These are phyloP conservation scores for Dinomys branickii DNA, from an alignment of 2,113 vertebrate species.

Conservation along the genomic window DNA sequence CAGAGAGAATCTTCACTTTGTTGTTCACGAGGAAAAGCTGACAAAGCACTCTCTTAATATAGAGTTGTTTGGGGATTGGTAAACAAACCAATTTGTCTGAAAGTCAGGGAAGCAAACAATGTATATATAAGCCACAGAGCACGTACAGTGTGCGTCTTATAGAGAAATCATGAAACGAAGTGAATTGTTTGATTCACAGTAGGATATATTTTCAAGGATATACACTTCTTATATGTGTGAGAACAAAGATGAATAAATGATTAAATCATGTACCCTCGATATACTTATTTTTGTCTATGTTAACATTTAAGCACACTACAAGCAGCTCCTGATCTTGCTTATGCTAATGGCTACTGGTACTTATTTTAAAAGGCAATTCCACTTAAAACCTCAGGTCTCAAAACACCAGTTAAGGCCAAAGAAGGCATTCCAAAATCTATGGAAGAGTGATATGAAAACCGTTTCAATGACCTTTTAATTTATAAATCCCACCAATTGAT, in stretches of 20 bases:
- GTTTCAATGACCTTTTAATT: slow-evolving; percentile 38
- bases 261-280: slow-evolving; percentile 31
- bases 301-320: slow-evolving; percentile 61
- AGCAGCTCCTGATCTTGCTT: slow-evolving; percentile 40
- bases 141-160: neutral
- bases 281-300: slow-evolving; percentile 32
- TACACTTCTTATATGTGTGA: neutral
- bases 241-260: slow-evolving; percentile 12
- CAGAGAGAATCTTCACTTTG: slow-evolving; percentile 41
- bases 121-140: neutral
- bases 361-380: slow-evolving; percentile 58
- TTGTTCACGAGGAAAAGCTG: slow-evolving; percentile 59
- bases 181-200: slow-evolving; percentile 5
- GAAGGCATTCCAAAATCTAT: neutral
- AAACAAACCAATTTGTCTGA: slow-evolving; percentile 61
- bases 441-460: slow-evolving; percentile 20
- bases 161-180: slow-evolving; percentile 18
- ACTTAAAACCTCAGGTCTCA: slow-evolving; percentile 55
- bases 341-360: slow-evolving; percentile 34
- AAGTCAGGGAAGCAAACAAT: slow-evolving; percentile 38
- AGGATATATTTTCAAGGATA: slow-evolving; percentile 33
- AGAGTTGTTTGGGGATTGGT: slow-evolving; percentile 27
- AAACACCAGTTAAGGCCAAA: slow-evolving; percentile 53
- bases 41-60: slow-evolving; percentile 54
- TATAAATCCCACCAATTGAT: slow-evolving; percentile 1